phyloP scores from a whole-genome alignment of 2,797 vertebrate genomes.

The Argya squamiceps region DNA sequence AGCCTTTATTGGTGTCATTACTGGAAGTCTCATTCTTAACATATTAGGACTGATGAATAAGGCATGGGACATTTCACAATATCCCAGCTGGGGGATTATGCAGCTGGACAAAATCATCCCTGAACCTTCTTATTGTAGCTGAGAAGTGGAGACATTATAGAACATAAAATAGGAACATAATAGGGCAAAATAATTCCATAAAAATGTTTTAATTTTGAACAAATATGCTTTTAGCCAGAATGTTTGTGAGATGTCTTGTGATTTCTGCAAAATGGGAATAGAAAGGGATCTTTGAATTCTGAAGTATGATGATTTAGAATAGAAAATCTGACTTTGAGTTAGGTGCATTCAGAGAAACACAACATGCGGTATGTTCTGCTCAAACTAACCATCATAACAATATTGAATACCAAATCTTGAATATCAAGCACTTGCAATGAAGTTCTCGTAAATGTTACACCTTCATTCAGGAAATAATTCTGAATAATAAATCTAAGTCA shows the following conservation, averaged over 20 bases:
- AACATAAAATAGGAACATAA: neutral
- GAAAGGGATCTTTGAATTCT: constrained; percentile 4
- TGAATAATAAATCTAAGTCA: constrained; percentile 60
- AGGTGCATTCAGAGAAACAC: neutral
- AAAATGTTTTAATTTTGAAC: constrained; percentile 17
- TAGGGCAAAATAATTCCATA: neutral
- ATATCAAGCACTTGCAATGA: constrained; percentile 16
- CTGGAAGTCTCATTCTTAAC: neutral
- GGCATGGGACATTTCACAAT: neutral
- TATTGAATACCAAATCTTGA: constrained; percentile 9
- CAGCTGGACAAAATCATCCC: constrained; percentile 51
- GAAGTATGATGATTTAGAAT: neutral
- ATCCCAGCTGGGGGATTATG: neutral
- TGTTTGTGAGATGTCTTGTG: neutral
- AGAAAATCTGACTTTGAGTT: constrained; percentile 1
- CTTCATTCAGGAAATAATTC: constrained; percentile 59
- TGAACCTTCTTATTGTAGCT: constrained; percentile 14
- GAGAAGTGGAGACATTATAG: neutral
- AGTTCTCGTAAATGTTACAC: constrained; percentile 46
- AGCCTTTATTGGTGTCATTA: neutral
- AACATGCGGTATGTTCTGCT: neutral
- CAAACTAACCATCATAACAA: neutral
- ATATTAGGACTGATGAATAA: constrained; percentile 18
- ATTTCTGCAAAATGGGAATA: neutral
- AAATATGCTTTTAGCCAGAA: neutral